Base-by-base conservation (phyloP, 2,113 vertebrate genomes). In the Ctenomys sociabilis region DNA sequence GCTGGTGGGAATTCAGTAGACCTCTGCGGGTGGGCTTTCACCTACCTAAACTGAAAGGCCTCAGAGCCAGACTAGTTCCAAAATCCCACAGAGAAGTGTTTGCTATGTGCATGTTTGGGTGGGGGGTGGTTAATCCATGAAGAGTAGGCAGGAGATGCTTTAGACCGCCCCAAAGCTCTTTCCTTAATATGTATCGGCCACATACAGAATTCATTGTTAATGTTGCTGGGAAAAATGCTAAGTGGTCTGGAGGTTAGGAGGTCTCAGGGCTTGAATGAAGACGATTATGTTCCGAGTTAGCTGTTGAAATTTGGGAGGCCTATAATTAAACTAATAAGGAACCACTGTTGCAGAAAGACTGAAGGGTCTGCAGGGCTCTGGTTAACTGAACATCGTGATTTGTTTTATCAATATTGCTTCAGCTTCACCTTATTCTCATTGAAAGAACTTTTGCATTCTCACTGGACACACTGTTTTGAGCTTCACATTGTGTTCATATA, bases 291-390 rank as follows among this genome's bases (percentile, higher is more conserved):
- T 92, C 54, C 0, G 64, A 66, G 87, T 59, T 96, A 64, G 73
- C 14, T 85, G 82, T 24, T 92, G 86, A 84, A 72, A 92, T 93
- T 3, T 40, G 22, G 80, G 81, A 96, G 90, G 78, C 9, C 24
- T 82, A 22, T 68, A 75, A 22, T 97, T 72, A 40, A 2, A 28
- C 57, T 49, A 66, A 54, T 40, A 63, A 52, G 35, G 61, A 68
- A 32, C 61, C 57, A 35, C 81, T 26, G 3, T 45, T 64, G 93
- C 87, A 43, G 82, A 83, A 92, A 64, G 92, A 72, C 45, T 16
- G 0, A 0, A 5, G 5, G 35, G 0, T 86, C 24, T 45, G 0
- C 0, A 0, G 0, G 12, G 59, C 61, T 64, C 8, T 7, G 57
- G 59, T 91, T 28, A 35, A 45, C 35, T 0, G 40, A 82, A 2